Conservation (phyloP, 2,113 vertebrate genomes). For the Geococcyx californianus region DNA sequence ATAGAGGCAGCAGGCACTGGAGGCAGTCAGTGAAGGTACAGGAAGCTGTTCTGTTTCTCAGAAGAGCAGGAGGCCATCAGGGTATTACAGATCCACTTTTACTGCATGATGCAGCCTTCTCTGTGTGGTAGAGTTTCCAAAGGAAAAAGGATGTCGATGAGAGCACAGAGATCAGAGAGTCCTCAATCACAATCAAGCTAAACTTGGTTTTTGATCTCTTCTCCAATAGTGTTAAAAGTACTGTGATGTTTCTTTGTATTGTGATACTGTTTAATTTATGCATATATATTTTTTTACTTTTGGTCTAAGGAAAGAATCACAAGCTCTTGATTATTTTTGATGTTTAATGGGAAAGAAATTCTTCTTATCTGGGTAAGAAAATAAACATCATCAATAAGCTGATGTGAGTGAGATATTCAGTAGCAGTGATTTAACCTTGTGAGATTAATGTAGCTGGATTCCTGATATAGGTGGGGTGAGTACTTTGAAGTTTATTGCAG, state of each 20-base stretch:
- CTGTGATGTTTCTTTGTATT: neutral
- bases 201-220: neutral
- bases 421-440: neutral
- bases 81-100: neutral
- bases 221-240: neutral
- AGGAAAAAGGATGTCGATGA: neutral
- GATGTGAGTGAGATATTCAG: neutral
- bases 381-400: neutral
- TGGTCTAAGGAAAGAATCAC: neutral
- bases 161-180: neutral
- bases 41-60: neutral
- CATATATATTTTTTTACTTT: neutral
- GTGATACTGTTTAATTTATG: neutral
- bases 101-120: neutral
- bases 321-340: neutral
- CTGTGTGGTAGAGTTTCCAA: neutral
- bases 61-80: neutral
- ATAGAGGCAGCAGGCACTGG: rapidly evolving
- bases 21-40: neutral
- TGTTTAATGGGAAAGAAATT: neutral
- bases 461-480: neutral
- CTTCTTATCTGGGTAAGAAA: neutral
- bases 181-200: neutral
- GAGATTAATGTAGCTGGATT: neutral
- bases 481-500: neutral